Conservation (phyloP, 30 jellyfish, hydroid and myxozoan species). For the Hydractinia echinata region DNA sequence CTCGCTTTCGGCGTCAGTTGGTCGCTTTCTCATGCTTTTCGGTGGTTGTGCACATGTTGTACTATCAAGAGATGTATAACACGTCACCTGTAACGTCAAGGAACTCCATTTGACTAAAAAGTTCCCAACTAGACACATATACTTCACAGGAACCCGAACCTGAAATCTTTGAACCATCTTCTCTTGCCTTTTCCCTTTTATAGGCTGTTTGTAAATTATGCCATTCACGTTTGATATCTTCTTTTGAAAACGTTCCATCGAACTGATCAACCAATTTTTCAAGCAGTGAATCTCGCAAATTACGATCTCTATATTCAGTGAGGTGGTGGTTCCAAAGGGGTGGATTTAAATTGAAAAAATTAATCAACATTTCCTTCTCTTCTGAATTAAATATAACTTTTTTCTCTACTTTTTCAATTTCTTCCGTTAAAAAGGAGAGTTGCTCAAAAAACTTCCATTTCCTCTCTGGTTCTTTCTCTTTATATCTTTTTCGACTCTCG, state of each 20-base stretch:
- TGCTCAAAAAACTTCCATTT: slow-evolving; percentile 11
- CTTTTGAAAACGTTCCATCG: slow-evolving; percentile 21
- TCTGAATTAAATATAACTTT: slow-evolving; percentile 6
- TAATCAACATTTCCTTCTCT: slow-evolving; percentile 27
- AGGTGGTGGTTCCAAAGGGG: slow-evolving; percentile 36
- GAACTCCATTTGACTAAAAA: slow-evolving; percentile 33
- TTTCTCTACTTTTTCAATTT: slow-evolving; percentile 22
- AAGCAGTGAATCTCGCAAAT: slow-evolving; percentile 23
- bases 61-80: slow-evolving; percentile 28
- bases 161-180: slow-evolving; percentile 26
- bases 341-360: slow-evolving; percentile 20
- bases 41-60: slow-evolving; percentile 25
- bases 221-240: slow-evolving; percentile 31
- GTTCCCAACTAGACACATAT: slow-evolving; percentile 15
- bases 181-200: slow-evolving; percentile 29
- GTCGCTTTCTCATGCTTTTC: slow-evolving; percentile 10
- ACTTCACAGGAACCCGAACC: slow-evolving; percentile 26
- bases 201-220: slow-evolving; percentile 19
- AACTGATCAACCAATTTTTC: slow-evolving; percentile 28
- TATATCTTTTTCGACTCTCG: slow-evolving; percentile 28
- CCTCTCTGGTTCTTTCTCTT: slow-evolving; percentile 14
- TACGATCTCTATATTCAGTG: slow-evolving; percentile 19
- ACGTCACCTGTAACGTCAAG: slow-evolving; percentile 35
- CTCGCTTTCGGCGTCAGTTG: slow-evolving; percentile 16
- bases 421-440: slow-evolving; percentile 28